Evolutionary conservation across 2,113 vertebrate genomes (phyloP).

Genomic region (Carassius gibelio): DNA sequence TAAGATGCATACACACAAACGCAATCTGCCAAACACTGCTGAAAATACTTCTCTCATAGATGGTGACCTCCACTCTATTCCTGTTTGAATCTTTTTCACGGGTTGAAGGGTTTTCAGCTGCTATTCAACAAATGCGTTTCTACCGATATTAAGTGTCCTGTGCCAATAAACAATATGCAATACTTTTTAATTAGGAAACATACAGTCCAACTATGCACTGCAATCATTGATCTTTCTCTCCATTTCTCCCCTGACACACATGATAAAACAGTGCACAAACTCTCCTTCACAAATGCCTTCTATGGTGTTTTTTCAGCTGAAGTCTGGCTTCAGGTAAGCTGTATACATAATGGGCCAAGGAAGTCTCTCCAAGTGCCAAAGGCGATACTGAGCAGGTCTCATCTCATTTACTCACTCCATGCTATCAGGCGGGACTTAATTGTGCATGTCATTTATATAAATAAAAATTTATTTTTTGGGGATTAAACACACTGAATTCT

Average conservation of each 20-base stretch:
- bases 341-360: constrained; percentile 33
- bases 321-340: constrained; percentile 40
- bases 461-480: constrained; percentile 9
- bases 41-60: constrained; percentile 41
- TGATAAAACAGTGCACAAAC: not conserved
- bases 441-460: constrained; percentile 31
- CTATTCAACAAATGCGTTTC: constrained; percentile 47
- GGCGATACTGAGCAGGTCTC: constrained; percentile 21
- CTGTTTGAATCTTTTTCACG: not conserved
- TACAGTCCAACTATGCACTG: not conserved
- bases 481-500: constrained; percentile 20
- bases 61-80: constrained; percentile 17
- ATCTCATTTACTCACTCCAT: constrained; percentile 25
- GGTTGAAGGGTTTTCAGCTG: constrained; percentile 13
- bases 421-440: constrained; percentile 13
- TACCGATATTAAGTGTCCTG: not conserved
- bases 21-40: not conserved
- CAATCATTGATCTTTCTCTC: not conserved
- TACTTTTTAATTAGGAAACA: constrained; percentile 1
- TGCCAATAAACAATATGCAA: constrained; percentile 1
- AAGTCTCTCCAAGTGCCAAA: constrained; percentile 18
- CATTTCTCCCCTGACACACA: not conserved
- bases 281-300: constrained; percentile 4
- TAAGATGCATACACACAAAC: not conserved
- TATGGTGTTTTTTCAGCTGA: constrained; percentile 22